Evolutionary conservation across 2,888 invertebrate species (phyloP).

Genomic region (Chloroclysta siterata): DNA sequence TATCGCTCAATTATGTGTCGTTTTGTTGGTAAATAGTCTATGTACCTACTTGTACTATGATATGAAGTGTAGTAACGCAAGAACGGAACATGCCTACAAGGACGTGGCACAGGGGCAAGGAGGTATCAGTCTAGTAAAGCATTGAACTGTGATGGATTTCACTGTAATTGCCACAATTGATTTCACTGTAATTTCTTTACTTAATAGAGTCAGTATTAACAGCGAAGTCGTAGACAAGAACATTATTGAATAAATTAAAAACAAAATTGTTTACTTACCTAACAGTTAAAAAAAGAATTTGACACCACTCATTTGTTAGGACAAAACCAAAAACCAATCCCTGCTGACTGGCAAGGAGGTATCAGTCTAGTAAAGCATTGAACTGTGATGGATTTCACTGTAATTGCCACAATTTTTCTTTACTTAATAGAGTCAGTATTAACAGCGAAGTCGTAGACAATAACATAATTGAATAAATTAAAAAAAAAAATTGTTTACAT

Average conservation of each 20-base stretch:
- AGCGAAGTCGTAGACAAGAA: neutral
- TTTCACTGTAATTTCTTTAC: neutral
- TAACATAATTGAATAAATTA: neutral
- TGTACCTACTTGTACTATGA: constrained; percentile 3
- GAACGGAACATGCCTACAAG: constrained; percentile 19
- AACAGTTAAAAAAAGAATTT: neutral
- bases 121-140: constrained; percentile 4
- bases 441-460: neutral
- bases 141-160: neutral
- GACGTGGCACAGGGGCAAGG: constrained; percentile 14
- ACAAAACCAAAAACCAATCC: too few species aligned
- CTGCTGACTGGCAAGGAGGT: constrained; percentile 14
- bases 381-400: constrained; percentile 6
- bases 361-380: constrained; percentile 1
- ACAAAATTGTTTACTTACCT: neutral
- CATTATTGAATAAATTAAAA: neutral
- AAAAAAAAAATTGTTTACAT: neutral
- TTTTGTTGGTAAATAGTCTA: constrained; percentile 25
- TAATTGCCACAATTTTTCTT: neutral
- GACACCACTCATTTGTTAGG: neutral
- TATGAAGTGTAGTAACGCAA: constrained; percentile 14
- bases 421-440: neutral
- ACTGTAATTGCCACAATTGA: constrained; percentile 2
- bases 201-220: neutral
- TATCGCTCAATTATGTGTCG: constrained; percentile 11